Base-by-base conservation (phyloP, 1,140 invertebrate genomes). In the Diabrotica undecimpunctata region DNA sequence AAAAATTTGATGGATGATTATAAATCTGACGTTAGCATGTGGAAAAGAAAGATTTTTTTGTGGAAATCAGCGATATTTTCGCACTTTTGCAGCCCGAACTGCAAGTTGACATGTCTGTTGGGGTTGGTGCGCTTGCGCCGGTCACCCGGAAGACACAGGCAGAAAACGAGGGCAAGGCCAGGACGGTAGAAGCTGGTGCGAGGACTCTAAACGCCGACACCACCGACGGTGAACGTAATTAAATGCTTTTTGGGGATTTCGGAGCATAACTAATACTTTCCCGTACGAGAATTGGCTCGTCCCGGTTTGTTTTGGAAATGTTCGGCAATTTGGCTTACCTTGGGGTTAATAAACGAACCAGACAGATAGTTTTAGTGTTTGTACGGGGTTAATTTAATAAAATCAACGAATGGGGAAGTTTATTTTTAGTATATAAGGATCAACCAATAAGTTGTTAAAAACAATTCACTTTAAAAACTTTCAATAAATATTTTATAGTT, bases 41-140 rank as follows among this genome's bases (percentile, higher is more conserved):
- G 41, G 41, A 8, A 46, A 46, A n/a, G 41, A 46, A n/a, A n/a
- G 41, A 46, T 46, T 46, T 46, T 46, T 46, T 46, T 46, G 8
- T n/a, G 41, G 41, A 46, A 46, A 25, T 55, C 13, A 12, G 25
- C 54, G 25, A 55, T 35, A 55, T 61, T 60, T 57, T 62, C 64
- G 55, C 71, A 69, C 66, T 41, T 50, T 66, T 71, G 56, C 65
- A 12, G 60, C 67, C 68, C 61, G 52, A 62, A 74, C 72, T 74
- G 73, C 66, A 61, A 65, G 69, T 68, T 69, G 73, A 69, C 71
- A 70, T 70, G 67, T 66, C 68, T 61, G 63, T 57, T 51, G 25
- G 56, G 51, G 10, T 25, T 54, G n/a, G 41, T n/a, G 72, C 64
- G 72, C 62, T 54, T 60, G 65, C 37, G 25, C 61, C 58, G 59